These are phyloP conservation scores for Holcopasites calliopsidis DNA, from an alignment of 1,140 invertebrate species.

Conservation along the genomic window DNA sequence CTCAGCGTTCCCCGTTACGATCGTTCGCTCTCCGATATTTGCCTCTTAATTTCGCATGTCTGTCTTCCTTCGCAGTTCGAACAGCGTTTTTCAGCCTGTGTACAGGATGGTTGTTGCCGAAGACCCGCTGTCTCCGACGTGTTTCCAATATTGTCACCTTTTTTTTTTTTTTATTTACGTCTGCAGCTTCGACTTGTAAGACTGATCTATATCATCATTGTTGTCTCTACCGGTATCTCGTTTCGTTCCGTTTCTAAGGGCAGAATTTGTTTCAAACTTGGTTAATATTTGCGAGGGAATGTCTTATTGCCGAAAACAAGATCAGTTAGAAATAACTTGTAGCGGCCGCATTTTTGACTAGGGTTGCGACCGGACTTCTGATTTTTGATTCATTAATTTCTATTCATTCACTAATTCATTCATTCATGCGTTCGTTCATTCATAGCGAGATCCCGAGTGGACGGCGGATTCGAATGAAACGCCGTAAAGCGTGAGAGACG, in stretches of 20 bases:
- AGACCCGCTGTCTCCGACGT: background rate
- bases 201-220: conserved; percentile 47
- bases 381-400: conserved; percentile 9
- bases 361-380: background rate
- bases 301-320: background rate
- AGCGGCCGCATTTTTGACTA: background rate
- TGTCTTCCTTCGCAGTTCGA: background rate
- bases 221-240: conserved; percentile 46
- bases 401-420: no score
- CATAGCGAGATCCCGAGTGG: no score
- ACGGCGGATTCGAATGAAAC: background rate
- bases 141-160: conserved; percentile 10
- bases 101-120: background rate
- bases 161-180: background rate
- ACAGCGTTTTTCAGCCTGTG: background rate
- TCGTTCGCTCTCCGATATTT: background rate
- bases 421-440: no score
- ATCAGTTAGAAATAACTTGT: background rate
- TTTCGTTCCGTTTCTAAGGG: conserved; percentile 19
- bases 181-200: background rate
- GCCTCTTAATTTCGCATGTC: background rate
- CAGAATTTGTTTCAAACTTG: background rate
- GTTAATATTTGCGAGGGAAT: conserved; percentile 10
- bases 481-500: conserved; percentile 13
- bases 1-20: background rate